Base-by-base conservation (phyloP, 2,797 vertebrate genomes). In the Schizopygopsis pylzovi region DNA sequence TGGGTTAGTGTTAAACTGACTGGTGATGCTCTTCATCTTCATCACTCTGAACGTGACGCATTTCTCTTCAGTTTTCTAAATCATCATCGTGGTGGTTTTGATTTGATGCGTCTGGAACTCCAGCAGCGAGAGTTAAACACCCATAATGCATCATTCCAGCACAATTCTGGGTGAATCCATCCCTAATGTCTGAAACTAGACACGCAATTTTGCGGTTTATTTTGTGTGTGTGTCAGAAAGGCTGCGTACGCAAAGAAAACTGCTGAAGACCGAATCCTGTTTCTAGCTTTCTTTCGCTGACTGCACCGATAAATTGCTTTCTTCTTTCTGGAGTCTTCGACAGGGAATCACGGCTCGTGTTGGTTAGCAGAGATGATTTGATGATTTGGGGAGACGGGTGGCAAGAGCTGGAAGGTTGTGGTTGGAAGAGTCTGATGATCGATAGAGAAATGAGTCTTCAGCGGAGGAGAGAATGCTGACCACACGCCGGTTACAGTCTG, bases 371-470 rank as follows among this genome's bases (percentile, higher is more conserved):
- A 80, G 41, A 70, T 85, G 28, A 86, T 89, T 85, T 61, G 83
- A 88, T 75, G 79, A 67, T 82, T 72, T 88, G 72, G 41, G 20
- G 47, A 67, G 45, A 79, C 1, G 54, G 70, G 12, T 22, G 12
- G 75, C 41, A 33, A 12, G 39, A 61, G 18, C n/a, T 47, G 82
- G 52, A 86, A 20, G 28, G 72, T 75, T 49, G 41, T 79, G 84
- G 78, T 79, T 79, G 47, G 67, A 54, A 76, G 73, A 85, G 79
- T 84, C 75, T 77, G 73, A 76, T 79, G 72, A 87, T 88, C 82
- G 43, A 79, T 86, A 85, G 20, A 28, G 49, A 82, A 68, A 61
- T 79, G n/a, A 33, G 63, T 65, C 63, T 33, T 33, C 70, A 16
- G 61, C 10, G 6, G 63, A 67, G 63, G 63, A 67, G 63, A 33